These are phyloP conservation scores for Xestia c-nigrum DNA, from an alignment of 2,888 invertebrate species.

Conservation along the genomic window DNA sequence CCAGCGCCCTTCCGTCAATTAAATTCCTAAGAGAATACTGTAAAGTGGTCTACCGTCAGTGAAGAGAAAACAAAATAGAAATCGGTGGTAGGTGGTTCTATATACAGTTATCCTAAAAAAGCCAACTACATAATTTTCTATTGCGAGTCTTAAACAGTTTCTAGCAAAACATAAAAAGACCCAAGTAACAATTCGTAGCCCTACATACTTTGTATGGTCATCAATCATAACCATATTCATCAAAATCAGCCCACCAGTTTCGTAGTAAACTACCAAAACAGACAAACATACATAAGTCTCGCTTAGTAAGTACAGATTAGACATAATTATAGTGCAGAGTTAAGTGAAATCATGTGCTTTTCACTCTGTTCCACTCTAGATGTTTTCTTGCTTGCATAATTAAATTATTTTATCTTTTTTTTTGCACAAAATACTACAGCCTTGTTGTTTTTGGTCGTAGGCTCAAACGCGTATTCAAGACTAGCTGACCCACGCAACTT, in stretches of 20 bases:
- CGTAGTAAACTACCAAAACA: not conserved
- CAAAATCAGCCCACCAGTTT: slow-evolving; percentile 20
- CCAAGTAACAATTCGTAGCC: not conserved
- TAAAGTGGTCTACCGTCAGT: too few relatives aligned
- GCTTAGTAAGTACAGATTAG: slow-evolving; percentile 47
- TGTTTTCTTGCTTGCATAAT: slow-evolving; percentile 70
- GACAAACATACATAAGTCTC: slow-evolving; percentile 22
- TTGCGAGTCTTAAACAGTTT: not conserved
- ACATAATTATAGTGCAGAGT: slow-evolving; percentile 51
- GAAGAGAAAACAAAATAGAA: too few relatives aligned
- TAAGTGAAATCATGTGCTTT: slow-evolving; percentile 70
- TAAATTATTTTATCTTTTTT: slow-evolving; percentile 51
- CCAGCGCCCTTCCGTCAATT: not conserved
- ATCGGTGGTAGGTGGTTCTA: too few relatives aligned
- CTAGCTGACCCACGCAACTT: too few relatives aligned
- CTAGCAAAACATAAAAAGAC: not conserved
- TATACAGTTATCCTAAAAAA: not conserved
- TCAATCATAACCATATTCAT: not conserved
- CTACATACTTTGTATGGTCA: not conserved
- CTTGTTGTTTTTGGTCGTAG: slow-evolving; percentile 24
- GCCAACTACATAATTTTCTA: not conserved
- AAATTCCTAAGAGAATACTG: too few relatives aligned
- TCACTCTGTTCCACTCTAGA: slow-evolving; percentile 71
- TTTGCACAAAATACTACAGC: slow-evolving; percentile 17
- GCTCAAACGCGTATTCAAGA: not conserved